Conservation (phyloP, 2,113 vertebrate species). For the Muntiacus muntjak region DNA sequence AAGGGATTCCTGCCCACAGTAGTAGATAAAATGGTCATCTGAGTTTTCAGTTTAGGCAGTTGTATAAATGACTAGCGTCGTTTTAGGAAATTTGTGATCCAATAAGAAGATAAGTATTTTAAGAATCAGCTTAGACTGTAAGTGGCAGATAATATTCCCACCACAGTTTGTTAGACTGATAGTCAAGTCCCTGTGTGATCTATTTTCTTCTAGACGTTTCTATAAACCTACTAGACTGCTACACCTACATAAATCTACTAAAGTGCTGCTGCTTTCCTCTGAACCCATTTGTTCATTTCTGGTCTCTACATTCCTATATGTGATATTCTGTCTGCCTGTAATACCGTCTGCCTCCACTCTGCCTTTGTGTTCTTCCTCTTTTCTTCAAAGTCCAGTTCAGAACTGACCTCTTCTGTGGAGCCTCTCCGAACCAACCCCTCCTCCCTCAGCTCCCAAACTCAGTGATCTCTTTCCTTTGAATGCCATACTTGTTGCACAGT, state of each 20-base stretch:
- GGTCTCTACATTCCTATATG: not conserved
- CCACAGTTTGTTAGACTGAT: not conserved
- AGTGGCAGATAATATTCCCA: not conserved
- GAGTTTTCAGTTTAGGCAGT: not conserved
- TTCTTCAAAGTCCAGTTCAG: conserved; percentile 9
- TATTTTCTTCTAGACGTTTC: not conserved
- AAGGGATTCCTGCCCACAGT: too few species aligned
- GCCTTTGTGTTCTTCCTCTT: not conserved
- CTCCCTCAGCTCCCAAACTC: not conserved
- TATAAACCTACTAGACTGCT: not conserved
- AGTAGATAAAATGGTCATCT: too few species aligned
- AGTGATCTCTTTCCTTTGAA: not conserved
- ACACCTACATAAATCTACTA: not conserved
- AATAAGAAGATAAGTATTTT: not conserved
- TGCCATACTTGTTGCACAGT: not conserved
- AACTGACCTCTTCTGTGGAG: not conserved
- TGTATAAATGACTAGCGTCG: conserved; percentile 13
- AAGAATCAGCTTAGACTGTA: not conserved
- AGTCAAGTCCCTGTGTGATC: not conserved
- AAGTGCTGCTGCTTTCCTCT: not conserved
- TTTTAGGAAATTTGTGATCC: conserved; percentile 3
- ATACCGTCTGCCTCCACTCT: not conserved
- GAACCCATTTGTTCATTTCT: conserved; percentile 3
- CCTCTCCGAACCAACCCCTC: not conserved
- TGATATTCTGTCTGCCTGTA: not conserved